A percentile compares a stretch with the other conserved stretches of the same genome.
Evolutionary conservation across 2,113 vertebrate genomes (phyloP).

Genomic region (Merops nubicus): DNA sequence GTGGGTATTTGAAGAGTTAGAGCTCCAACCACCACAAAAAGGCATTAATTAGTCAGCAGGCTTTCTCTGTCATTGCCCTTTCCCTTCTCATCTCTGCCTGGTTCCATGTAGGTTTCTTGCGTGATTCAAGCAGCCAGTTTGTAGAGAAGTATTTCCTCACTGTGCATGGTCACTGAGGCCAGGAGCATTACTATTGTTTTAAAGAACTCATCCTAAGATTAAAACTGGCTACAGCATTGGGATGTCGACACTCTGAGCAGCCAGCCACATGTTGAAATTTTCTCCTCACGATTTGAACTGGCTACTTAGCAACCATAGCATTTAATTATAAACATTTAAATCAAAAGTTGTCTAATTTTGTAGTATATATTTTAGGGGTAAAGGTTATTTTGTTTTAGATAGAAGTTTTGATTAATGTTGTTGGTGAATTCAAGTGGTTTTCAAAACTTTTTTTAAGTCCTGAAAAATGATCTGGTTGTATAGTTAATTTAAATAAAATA

Average conservation of each 20-base stretch:
- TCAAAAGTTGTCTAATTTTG: neutral
- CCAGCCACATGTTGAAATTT: constrained; percentile 29
- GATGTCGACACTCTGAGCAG: neutral
- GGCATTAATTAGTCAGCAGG: constrained; percentile 1
- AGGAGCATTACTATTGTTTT: neutral
- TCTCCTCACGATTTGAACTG: constrained; percentile 31
- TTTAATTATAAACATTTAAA: constrained; percentile 7
- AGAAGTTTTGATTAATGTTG: neutral
- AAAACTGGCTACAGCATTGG: neutral
- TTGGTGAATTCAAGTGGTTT: neutral
- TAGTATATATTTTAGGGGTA: neutral
- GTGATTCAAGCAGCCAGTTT: neutral
- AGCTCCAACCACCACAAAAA: constrained; percentile 3
- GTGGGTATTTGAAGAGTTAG: neutral
- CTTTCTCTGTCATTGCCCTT: neutral
- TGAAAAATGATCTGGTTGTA: no score
- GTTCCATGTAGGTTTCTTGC: neutral
- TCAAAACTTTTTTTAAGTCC: constrained; percentile 4
- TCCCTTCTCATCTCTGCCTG: neutral
- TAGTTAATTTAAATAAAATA: no score
- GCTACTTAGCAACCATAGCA: neutral
- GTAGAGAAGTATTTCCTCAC: neutral
- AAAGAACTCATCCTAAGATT: neutral
- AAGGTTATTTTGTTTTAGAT: neutral
- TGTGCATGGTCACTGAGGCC: neutral